Evolutionary conservation across 2,113 vertebrate genomes (phyloP).

Genomic region (Parus major): DNA sequence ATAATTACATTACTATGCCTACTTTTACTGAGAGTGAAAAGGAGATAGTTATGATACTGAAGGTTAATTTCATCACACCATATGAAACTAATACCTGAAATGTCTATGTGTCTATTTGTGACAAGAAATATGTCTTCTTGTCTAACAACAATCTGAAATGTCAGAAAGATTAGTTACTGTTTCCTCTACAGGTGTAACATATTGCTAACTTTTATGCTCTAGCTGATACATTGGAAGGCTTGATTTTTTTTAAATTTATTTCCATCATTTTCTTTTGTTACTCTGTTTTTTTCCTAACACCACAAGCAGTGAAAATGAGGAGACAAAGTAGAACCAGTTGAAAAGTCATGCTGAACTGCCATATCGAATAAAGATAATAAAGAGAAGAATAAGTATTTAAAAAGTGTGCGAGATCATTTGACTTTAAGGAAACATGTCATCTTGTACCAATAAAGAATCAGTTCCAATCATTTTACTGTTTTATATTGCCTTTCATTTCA

Average conservation of each 20-base stretch:
- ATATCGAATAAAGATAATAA: not conserved
- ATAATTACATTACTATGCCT: not conserved
- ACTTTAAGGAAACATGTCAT: not conserved
- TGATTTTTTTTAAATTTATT: not conserved
- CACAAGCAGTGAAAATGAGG: not conserved
- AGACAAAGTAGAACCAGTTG: not conserved
- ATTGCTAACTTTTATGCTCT: not conserved
- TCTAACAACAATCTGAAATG: no score
- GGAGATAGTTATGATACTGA: no score
- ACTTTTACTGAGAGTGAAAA: not conserved
- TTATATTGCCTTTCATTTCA: not conserved
- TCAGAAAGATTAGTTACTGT: not conserved
- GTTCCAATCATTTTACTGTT: accelerated
- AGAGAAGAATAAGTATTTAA: not conserved
- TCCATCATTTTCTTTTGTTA: not conserved
- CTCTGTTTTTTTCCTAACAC: not conserved
- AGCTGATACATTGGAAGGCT: not conserved
- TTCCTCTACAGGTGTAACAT: not conserved
- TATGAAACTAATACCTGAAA: not conserved
- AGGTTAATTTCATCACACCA: not conserved
- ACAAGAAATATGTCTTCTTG: no score
- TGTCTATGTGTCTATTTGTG: no score
- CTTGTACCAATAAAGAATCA: not conserved
- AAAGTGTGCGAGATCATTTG: not conserved
- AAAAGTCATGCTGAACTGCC: not conserved